Base-by-base conservation (phyloP, 2,797 vertebrate species). In the Spondyliosoma cantharus region DNA sequence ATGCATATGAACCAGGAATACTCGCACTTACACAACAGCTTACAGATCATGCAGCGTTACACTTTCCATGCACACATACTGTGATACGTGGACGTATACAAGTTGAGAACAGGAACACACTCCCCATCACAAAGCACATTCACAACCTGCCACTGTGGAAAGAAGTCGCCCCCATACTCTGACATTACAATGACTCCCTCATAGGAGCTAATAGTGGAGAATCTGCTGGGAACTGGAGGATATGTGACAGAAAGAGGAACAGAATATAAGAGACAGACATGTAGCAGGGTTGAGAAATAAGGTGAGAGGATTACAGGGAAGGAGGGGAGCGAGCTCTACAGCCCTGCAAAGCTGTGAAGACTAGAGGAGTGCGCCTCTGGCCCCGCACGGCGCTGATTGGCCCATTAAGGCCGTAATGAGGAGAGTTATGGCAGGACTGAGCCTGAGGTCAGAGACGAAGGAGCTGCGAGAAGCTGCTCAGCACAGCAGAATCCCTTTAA, bases 401-500 rank as follows among this genome's bases (percentile, higher is more conserved):
- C 43, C 82, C 86, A 87, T 92, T 92, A 90, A 66, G 54, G 27
- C 69, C 63, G 19, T 86, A 92, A 90, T 87, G 80, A 91, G 73
- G 57, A 82, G 82, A 85, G 85, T 90, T 88, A 86, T 83, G 64
- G 73, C 74, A 76, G 80, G 66, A 82, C n/a, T 22, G 71, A 61
- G 84, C 70, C 74, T 59, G 74, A 84, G 83, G 84, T 87, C 80
- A 81, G 77, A 82, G 58, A 72, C 45, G 66, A 62, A 74, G 43
- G 54, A 27, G 76, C 66, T 42, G n/a, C 5, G 4, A 71, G 68
- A 82, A 71, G 82, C 70, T 87, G 78, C 78, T 83, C 78, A 72
- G 58, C 70, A 17, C 80, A 86, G 82, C 77, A 82, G 16, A 90
- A 81, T 58, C 20, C 25, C 13, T 71, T 50, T 62, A 50, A 27